These are phyloP conservation scores for Heterohyrax brucei DNA, from an alignment of 2,797 vertebrate genomes.

Conservation along the genomic window DNA sequence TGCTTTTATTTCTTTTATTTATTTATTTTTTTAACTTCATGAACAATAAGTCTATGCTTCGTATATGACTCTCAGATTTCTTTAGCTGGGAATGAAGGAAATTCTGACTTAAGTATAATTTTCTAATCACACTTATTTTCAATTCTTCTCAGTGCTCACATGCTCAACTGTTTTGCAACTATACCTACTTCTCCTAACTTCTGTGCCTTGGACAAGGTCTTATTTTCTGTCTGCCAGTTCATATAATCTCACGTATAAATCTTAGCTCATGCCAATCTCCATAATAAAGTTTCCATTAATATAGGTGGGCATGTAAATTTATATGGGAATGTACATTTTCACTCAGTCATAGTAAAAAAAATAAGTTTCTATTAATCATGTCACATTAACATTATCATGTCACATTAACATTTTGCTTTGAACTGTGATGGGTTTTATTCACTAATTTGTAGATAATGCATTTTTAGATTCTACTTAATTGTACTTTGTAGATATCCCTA, in stretches of 20 bases:
- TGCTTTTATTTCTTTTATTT: neutral
- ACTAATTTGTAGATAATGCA: neutral
- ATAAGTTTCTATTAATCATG: neutral
- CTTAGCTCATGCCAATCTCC: neutral
- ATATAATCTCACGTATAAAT: neutral
- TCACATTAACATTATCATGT: neutral
- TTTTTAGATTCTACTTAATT: neutral
- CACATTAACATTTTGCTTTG: neutral
- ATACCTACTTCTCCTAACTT: neutral
- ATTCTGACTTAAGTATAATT: neutral
- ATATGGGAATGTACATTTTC: too few species aligned
- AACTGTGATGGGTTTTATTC: neutral
- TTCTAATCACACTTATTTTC: neutral
- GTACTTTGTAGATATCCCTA: neutral
- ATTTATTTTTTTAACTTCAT: slow-evolving; percentile 17
- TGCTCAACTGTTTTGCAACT: neutral
- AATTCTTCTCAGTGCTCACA: neutral
- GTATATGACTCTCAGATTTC: neutral
- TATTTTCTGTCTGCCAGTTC: neutral
- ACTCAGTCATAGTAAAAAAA: too few species aligned
- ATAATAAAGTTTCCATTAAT: neutral
- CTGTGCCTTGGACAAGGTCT: neutral
- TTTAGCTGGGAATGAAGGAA: neutral
- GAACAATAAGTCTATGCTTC: neutral
- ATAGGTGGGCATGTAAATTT: too few species aligned